phyloP scores from a whole-genome alignment of 2,888 invertebrate genomes.

The Camponotus fellah region DNA sequence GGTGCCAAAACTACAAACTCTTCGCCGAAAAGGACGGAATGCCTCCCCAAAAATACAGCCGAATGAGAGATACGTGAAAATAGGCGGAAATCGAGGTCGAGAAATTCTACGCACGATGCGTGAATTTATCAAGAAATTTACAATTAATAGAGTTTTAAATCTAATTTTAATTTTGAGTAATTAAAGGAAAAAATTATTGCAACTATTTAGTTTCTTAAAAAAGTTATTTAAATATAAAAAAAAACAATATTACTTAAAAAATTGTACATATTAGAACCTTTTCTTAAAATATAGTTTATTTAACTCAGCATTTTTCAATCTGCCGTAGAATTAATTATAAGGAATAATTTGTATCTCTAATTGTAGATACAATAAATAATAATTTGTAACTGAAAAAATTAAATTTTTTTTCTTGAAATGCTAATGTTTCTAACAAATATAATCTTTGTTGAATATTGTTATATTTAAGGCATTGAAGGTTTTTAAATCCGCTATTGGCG shows the following conservation, averaged over 20 bases:
- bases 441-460: neutral
- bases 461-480: neutral
- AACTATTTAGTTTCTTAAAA: neutral
- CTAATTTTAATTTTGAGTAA: neutral
- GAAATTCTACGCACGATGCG: neutral
- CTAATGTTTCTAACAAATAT: neutral
- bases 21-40: neutral
- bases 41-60: neutral
- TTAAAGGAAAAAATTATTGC: neutral
- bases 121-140: neutral
- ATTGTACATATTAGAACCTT: neutral
- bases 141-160: neutral
- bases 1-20: conserved; percentile 26
- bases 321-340: neutral
- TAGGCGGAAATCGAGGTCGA: neutral
- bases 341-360: neutral
- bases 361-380: neutral
- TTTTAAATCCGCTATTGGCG: neutral
- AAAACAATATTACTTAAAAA: neutral
- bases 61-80: neutral
- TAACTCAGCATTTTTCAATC: neutral
- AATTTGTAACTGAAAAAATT: neutral
- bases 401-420: neutral
- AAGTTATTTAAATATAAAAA: neutral
- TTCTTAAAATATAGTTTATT: neutral